A percentile compares a stretch with the other conserved stretches of the same genome.
Conservation (phyloP, 2,888 invertebrate genomes). For the Dasysyrphus albostriatus region DNA sequence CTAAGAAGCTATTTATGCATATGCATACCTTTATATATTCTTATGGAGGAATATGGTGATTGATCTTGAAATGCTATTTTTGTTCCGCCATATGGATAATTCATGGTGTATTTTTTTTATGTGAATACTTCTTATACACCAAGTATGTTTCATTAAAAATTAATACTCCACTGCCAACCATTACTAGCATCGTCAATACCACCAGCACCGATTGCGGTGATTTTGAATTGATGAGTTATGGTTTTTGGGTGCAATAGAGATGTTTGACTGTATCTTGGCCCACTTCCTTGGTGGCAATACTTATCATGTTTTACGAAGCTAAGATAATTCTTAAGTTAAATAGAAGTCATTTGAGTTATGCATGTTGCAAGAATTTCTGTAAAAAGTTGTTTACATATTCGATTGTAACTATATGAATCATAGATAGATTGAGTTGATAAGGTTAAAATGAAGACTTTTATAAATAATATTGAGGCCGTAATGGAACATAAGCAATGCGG, state of each 20-base stretch:
- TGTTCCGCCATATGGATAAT: constrained; percentile 43
- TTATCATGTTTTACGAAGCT: constrained; percentile 34
- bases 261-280: constrained; percentile 66
- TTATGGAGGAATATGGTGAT: constrained; percentile 41
- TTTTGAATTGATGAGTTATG: constrained; percentile 48
- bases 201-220: constrained; percentile 45
- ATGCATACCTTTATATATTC: neutral
- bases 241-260: constrained; percentile 19
- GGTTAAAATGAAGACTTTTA: no score
- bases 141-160: constrained; percentile 35
- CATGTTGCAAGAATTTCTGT: neutral
- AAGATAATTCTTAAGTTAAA: constrained; percentile 58
- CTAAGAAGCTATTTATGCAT: constrained; percentile 1
- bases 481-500: no score
- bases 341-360: constrained; percentile 53
- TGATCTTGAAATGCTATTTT: constrained; percentile 75
- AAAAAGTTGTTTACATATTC: no score
- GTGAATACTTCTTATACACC: constrained; percentile 49
- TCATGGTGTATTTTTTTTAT: constrained; percentile 41
- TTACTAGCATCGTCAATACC: constrained; percentile 33
- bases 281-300: constrained; percentile 65
- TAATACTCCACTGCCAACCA: neutral
- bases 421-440: no score
- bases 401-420: no score
- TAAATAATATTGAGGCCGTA: no score